Percentiles rank a stretch among this genome's conserved stretches.
Evolutionary conservation across 2,113 vertebrate genomes (phyloP).

Genomic region (Panthera tigris): DNA sequence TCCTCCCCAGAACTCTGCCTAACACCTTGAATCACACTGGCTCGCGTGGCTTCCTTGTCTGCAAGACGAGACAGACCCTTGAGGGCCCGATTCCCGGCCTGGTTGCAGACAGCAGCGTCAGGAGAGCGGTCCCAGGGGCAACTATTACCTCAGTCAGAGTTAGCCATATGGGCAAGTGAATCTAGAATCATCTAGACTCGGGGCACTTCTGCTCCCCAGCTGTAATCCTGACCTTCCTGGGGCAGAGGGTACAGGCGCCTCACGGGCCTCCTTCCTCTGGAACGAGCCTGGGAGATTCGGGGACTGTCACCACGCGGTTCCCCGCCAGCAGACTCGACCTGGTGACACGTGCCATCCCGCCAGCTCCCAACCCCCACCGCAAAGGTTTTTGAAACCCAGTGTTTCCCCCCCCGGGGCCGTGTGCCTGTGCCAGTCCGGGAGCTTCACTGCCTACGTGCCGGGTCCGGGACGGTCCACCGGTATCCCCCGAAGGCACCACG

Average conservation of each 20-base stretch:
- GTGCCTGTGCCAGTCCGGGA: background rate
- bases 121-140: background rate
- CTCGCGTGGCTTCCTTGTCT: background rate
- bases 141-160: background rate
- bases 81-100: background rate
- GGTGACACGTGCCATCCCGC: background rate
- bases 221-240: background rate
- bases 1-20: background rate
- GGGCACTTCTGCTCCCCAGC: background rate
- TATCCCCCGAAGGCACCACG: background rate
- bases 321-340: background rate
- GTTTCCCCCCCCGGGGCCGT: fast-evolving
- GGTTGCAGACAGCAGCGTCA: no score
- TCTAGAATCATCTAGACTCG: background rate
- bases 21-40: background rate
- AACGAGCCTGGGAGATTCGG: background rate
- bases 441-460: background rate
- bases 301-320: fast-evolving
- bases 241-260: background rate
- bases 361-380: background rate
- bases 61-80: background rate
- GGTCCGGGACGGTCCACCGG: background rate
- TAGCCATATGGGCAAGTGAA: background rate
- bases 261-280: background rate
- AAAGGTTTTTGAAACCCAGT: background rate